A percentile compares a stretch with the other conserved stretches of the same genome.
phyloP scores from a whole-genome alignment of 2,888 invertebrate genomes.

The Acleris cristana region DNA sequence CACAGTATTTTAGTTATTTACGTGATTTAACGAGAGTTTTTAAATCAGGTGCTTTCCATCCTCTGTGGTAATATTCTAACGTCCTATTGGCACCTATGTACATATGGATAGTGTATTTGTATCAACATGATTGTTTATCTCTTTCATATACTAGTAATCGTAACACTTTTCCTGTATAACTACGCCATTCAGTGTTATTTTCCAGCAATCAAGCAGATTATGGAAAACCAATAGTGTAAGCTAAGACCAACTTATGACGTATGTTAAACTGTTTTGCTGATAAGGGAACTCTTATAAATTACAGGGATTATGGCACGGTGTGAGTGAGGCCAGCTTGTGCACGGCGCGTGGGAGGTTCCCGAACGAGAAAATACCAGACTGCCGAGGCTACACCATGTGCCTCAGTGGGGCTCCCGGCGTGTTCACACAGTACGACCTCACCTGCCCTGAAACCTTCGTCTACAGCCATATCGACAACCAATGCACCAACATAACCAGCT shows the following conservation, averaged over 20 bases:
- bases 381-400: constrained; percentile 72
- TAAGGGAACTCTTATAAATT: constrained; percentile 50
- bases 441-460: constrained; percentile 64
- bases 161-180: background rate
- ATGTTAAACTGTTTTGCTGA: constrained; percentile 35
- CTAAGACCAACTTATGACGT: background rate
- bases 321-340: constrained; percentile 55
- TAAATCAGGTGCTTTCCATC: too few relatives aligned
- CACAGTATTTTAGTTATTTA: too few relatives aligned
- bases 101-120: too few relatives aligned
- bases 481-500: constrained; percentile 68
- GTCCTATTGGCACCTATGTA: too few relatives aligned
- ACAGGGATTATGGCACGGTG: constrained; percentile 59
- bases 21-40: too few relatives aligned
- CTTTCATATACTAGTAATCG: background rate
- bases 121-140: background rate
- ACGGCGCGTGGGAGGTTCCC: constrained; percentile 64
- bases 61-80: too few relatives aligned
- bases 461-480: constrained; percentile 67
- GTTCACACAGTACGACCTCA: constrained; percentile 63
- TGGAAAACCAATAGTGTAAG: background rate
- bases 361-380: constrained; percentile 59
- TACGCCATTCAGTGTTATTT: constrained; percentile 4
- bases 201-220: constrained; percentile 14
- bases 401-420: constrained; percentile 52